phyloP scores from a whole-genome alignment of 1,140 invertebrate species.

The Teleopsis dalmanni region DNA sequence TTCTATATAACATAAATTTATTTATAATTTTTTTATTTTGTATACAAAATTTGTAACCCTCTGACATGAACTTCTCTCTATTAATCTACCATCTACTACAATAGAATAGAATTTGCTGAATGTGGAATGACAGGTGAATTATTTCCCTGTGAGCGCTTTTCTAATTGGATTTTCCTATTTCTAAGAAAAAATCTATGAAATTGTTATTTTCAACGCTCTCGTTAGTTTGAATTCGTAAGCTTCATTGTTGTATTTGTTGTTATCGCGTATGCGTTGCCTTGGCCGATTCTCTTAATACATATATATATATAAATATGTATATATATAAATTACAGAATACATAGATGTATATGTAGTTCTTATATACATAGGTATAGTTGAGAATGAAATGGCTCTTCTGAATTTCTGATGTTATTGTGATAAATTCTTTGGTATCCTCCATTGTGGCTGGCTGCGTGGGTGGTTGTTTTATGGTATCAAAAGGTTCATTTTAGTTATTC shows the following conservation, averaged over 20 bases:
- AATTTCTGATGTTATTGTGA: conserved; percentile 42
- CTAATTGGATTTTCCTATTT: conserved; percentile 43
- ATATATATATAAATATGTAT: neutral
- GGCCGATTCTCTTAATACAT: conserved; percentile 31
- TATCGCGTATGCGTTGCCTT: conserved; percentile 22
- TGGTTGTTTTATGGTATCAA: neutral
- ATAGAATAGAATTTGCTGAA: no score
- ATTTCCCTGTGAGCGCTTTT: conserved; percentile 40
- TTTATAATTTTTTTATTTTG: no score
- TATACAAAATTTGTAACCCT: no score
- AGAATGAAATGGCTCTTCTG: conserved; percentile 27
- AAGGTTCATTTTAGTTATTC: neutral
- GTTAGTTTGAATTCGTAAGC: neutral
- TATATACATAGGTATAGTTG: neutral
- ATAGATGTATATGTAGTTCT: conserved; percentile 5
- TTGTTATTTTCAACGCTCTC: conserved; percentile 12
- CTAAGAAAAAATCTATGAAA: conserved; percentile 45
- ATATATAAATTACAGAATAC: neutral
- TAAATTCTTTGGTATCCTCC: conserved; percentile 30
- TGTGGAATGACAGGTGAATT: conserved; percentile 37
- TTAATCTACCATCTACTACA: no score
- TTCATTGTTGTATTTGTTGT: conserved; percentile 1
- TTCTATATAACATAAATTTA: no score
- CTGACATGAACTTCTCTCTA: no score
- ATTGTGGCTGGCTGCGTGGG: neutral